These are phyloP conservation scores for Listrodromus nycthemerus DNA, from an alignment of 2,888 invertebrate species.

Conservation along the genomic window DNA sequence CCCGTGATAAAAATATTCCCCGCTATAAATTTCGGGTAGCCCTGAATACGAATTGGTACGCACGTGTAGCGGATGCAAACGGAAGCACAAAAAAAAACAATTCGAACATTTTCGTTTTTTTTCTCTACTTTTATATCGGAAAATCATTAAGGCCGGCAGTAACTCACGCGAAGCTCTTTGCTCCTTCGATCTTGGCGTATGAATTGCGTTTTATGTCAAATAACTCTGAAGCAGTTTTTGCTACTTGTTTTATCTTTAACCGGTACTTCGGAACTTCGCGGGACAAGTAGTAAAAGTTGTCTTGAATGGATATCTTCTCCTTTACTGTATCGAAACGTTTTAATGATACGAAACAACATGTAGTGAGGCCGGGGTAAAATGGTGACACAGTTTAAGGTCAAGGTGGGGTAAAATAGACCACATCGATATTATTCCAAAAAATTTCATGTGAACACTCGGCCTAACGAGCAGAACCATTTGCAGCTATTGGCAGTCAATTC, in stretches of 20 bases:
- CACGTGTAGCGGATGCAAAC: constrained; percentile 4
- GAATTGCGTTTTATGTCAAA: constrained; percentile 26
- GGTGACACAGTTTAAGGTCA: too few species aligned
- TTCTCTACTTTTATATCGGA: constrained; percentile 16
- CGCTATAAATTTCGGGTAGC: constrained; percentile 19
- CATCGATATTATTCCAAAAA: too few species aligned
- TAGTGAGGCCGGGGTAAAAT: too few species aligned
- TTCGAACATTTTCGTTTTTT: background rate
- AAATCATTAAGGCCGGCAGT: constrained; percentile 39
- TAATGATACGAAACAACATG: background rate
- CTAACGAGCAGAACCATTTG: too few species aligned
- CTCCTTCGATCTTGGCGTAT: background rate
- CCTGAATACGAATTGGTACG: constrained; percentile 2
- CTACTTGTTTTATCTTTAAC: constrained; percentile 1
- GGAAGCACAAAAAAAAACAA: background rate
- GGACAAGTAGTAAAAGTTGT: background rate
- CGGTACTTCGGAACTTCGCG: background rate
- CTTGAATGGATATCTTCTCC: background rate
- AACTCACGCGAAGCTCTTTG: constrained; percentile 9
- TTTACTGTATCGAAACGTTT: background rate
- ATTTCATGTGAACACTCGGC: too few species aligned
- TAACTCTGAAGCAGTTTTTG: background rate
- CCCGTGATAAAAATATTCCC: constrained; percentile 9
- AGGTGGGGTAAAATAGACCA: too few species aligned
- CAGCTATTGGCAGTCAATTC: too few species aligned